These are phyloP conservation scores for Riparia riparia DNA, from an alignment of 2,113 vertebrate species.

Conservation along the genomic window DNA sequence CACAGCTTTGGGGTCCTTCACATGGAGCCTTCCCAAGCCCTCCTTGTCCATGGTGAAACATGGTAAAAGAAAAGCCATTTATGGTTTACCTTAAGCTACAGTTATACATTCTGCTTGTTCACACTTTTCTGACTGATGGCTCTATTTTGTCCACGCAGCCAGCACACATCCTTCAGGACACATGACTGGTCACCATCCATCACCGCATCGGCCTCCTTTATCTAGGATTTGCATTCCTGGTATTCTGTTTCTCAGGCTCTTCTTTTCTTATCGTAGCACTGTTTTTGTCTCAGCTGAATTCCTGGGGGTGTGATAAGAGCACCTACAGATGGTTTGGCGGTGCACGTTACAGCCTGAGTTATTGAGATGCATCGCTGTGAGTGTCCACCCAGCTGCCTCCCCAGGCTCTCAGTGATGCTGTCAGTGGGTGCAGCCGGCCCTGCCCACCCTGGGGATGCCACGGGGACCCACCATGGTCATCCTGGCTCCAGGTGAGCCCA, in stretches of 20 bases:
- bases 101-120: not conserved
- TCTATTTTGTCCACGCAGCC: not conserved
- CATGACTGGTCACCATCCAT: not conserved
- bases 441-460: not conserved
- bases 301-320: not conserved
- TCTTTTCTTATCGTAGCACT: not conserved
- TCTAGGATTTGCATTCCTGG: not conserved
- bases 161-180: not conserved
- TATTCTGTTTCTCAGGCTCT: not conserved
- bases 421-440: not conserved
- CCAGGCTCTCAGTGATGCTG: not conserved
- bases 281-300: not conserved
- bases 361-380: too few species aligned
- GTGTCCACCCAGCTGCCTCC: not conserved
- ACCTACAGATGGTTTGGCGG: not conserved
- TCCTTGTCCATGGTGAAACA: too few species aligned
- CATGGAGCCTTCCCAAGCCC: too few species aligned
- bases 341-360: not conserved
- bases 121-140: not conserved
- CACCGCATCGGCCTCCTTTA: not conserved
- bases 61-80: not conserved
- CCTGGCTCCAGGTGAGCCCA: not conserved
- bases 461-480: rapidly evolving
- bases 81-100: not conserved
- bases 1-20: too few species aligned